phyloP scores from a whole-genome alignment of 2,797 vertebrate genomes.

The Enteromius trimaculatus region DNA sequence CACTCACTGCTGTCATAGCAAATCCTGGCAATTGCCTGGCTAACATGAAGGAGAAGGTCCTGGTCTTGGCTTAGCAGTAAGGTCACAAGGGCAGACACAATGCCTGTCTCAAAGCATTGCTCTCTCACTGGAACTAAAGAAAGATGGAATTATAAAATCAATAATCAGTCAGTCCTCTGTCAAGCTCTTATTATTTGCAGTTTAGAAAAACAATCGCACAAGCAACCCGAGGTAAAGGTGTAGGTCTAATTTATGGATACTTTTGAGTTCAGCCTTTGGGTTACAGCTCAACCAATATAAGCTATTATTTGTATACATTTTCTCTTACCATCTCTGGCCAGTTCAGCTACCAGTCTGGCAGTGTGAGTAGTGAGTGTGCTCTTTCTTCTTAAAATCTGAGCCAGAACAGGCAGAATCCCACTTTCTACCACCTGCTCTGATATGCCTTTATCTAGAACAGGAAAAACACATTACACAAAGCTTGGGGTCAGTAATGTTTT shows the following conservation, averaged over 20 bases:
- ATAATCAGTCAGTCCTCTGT: not conserved
- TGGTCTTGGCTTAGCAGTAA: constrained; percentile 81
- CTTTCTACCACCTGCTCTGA: constrained; percentile 79
- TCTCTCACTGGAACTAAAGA: constrained; percentile 80
- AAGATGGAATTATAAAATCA: not conserved
- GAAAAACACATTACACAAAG: constrained; percentile 37
- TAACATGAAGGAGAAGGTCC: constrained; percentile 81
- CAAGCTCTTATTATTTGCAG: not conserved
- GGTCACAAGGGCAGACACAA: constrained; percentile 79
- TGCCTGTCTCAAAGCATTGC: constrained; percentile 81
- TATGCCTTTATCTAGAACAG: constrained; percentile 74
- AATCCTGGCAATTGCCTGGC: constrained; percentile 82
- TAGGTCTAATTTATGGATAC: not conserved
- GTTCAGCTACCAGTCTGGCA: constrained; percentile 83
- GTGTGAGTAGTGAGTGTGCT: constrained; percentile 76
- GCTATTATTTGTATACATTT: not conserved
- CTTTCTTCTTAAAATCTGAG: constrained; percentile 79
- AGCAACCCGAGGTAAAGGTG: not conserved
- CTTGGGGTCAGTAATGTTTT: not conserved
- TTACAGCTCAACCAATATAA: not conserved
- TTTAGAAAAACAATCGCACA: not conserved
- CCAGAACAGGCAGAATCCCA: constrained; percentile 80
- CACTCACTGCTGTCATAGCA: constrained; percentile 83
- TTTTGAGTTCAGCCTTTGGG: not conserved
- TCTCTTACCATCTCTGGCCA: constrained; percentile 81